These are phyloP conservation scores for Eristalis pertinax DNA, from an alignment of 2,888 invertebrate species.

Conservation along the genomic window DNA sequence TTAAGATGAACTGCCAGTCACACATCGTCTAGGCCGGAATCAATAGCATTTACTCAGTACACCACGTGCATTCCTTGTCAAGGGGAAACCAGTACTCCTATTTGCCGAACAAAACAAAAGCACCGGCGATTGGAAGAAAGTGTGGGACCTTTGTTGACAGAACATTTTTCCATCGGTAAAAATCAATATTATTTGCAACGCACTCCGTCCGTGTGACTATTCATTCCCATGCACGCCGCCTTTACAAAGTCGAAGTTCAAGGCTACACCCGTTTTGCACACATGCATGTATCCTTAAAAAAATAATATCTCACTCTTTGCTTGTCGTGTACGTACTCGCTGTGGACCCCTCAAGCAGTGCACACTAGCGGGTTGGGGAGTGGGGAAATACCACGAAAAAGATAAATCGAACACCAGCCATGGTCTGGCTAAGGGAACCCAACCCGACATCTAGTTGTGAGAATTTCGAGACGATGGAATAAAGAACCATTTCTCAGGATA, in stretches of 20 bases:
- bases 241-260: neutral
- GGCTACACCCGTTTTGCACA: neutral
- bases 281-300: neutral
- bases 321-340: neutral
- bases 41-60: no score
- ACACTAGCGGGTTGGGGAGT: neutral
- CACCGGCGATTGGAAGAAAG: neutral
- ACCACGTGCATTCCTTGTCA: neutral
- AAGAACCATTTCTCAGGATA: neutral
- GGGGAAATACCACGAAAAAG: neutral
- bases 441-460: neutral
- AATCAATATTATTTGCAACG: neutral
- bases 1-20: no score
- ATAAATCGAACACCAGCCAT: neutral
- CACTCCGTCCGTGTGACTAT: neutral
- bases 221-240: neutral
- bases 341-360: neutral
- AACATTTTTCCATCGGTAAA: neutral
- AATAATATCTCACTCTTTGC: neutral
- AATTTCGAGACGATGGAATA: neutral
- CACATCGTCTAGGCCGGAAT: no score
- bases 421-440: neutral
- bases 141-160: neutral
- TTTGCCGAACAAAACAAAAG: neutral
- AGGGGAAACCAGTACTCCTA: neutral